Conservation (phyloP, 2,113 vertebrate species). For the Colaptes auratus region DNA sequence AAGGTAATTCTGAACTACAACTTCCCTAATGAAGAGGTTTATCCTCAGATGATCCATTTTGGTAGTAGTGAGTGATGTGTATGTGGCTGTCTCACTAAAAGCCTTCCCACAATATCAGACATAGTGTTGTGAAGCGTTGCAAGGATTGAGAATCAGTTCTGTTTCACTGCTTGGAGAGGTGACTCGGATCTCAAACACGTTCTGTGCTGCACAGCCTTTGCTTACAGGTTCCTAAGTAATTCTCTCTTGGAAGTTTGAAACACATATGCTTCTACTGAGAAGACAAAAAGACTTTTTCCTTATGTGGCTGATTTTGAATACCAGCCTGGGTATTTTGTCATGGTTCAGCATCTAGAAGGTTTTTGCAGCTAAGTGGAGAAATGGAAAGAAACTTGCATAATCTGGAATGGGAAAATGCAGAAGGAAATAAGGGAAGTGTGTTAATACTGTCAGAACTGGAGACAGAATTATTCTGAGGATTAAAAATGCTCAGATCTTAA, state of each 20-base stretch:
- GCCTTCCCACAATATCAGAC: background rate
- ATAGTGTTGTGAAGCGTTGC: background rate
- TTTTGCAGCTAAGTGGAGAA: background rate
- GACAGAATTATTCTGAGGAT: background rate
- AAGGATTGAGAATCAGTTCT: background rate
- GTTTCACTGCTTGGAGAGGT: background rate
- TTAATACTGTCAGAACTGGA: background rate
- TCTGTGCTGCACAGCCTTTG: background rate
- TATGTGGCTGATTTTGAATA: background rate
- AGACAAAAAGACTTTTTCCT: background rate
- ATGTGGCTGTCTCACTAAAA: background rate
- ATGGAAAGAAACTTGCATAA: background rate
- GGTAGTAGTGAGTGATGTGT: background rate
- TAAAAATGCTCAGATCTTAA: background rate
- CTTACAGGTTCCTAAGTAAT: background rate
- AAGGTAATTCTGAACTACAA: conserved; percentile 82
- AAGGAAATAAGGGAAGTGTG: background rate
- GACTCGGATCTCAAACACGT: background rate
- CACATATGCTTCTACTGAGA: background rate
- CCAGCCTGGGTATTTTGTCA: background rate
- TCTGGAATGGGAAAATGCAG: background rate
- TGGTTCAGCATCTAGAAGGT: background rate
- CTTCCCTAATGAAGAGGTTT: background rate
- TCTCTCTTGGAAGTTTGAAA: background rate
- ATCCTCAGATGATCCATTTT: background rate